Conservation (phyloP, 2,113 vertebrate species). For the Thamnaconus septentrionalis region DNA sequence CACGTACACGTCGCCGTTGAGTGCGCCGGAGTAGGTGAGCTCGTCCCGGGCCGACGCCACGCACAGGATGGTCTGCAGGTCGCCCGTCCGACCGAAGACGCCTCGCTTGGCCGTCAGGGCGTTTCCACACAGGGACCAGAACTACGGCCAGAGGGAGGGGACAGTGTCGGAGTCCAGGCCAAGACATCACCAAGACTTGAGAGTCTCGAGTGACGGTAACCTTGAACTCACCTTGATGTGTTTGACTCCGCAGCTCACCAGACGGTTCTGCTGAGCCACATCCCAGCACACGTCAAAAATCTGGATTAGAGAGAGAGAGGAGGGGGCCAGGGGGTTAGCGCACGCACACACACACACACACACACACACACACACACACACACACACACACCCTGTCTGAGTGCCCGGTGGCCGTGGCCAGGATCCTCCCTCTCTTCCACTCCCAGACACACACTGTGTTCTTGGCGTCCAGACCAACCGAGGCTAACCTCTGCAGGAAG, state of each 20-base stretch:
- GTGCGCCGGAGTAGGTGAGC: conserved; percentile 91
- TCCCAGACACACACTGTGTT: conserved; percentile 96
- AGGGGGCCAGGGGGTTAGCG: no score
- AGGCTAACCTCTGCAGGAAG: conserved; percentile 82
- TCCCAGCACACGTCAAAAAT: conserved; percentile 98
- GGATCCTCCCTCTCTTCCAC: conserved; percentile 90
- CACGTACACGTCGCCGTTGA: conserved; percentile 95
- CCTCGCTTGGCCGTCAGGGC: conserved; percentile 92
- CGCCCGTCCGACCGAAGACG: conserved; percentile 95
- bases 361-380: no score
- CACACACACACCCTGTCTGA: conserved; percentile 73
- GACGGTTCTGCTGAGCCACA: conserved; percentile 83
- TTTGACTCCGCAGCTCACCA: conserved; percentile 97
- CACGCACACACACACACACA: no score
- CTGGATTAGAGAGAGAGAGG: conserved; percentile 63
- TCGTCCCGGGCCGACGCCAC: conserved; percentile 91
- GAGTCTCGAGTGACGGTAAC: no score
- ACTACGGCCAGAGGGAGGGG: conserved; percentile 68
- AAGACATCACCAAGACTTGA: no score
- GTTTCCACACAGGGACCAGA: conserved; percentile 95
- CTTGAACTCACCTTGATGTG: conserved; percentile 89
- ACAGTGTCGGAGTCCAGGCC: no score
- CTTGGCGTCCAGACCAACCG: conserved; percentile 94
- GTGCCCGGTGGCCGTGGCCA: conserved; percentile 93
- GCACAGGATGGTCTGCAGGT: conserved; percentile 97